Conservation (phyloP, 1,140 invertebrate species). For the Lepidotrigona ventralis region DNA sequence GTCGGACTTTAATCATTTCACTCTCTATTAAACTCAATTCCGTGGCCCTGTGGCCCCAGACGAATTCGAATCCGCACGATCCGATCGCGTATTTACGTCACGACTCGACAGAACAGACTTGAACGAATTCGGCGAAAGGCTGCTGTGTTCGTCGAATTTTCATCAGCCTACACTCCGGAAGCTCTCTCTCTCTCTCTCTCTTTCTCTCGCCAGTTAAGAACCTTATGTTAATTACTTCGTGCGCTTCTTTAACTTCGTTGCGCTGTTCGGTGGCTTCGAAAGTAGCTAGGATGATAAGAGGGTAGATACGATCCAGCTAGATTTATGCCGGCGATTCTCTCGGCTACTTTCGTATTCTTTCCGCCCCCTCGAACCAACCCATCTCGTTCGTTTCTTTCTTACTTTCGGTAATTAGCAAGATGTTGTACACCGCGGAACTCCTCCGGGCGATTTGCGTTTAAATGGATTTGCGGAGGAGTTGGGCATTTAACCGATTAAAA, state of each 20-base stretch:
- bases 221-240: conserved; percentile 28
- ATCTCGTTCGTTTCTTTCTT: neutral
- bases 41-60: neutral
- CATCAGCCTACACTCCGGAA: neutral
- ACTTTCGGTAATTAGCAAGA: neutral
- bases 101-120: neutral
- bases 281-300: neutral
- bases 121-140: neutral
- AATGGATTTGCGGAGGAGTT: neutral
- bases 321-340: conserved; percentile 16
- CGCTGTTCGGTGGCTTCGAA: conserved; percentile 3
- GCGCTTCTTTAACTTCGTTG: conserved; percentile 4
- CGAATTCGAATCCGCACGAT: neutral
- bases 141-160: neutral
- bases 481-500: no score
- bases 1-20: neutral
- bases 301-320: neutral
- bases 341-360: neutral
- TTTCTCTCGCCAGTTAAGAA: neutral
- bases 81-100: conserved; percentile 20
- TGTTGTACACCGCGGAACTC: no score
- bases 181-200: neutral
- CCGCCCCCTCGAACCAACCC: no score
- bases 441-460: neutral
- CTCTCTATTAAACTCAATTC: neutral